Conservation (phyloP, 1,140 invertebrate genomes). For the Limonius californicus region DNA sequence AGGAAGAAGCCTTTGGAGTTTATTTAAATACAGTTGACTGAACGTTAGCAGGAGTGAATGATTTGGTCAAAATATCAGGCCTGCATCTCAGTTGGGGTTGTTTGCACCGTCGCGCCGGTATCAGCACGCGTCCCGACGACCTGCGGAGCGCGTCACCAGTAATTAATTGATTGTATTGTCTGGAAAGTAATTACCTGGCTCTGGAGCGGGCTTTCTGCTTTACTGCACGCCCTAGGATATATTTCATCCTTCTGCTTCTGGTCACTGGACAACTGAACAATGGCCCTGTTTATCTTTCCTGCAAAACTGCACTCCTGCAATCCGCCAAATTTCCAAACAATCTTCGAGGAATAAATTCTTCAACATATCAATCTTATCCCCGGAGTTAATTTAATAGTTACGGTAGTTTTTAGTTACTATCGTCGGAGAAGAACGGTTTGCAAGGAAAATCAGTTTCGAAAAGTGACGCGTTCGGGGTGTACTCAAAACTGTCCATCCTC, state of each 20-base stretch:
- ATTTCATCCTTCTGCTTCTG: slow-evolving; percentile 46
- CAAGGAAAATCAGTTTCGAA: too few species aligned
- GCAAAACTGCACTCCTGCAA: not conserved
- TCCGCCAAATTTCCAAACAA: slow-evolving; percentile 5
- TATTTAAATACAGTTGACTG: too few species aligned
- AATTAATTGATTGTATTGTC: slow-evolving; percentile 48
- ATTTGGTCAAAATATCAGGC: not conserved
- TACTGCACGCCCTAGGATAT: slow-evolving; percentile 35
- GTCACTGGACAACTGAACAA: slow-evolving; percentile 40
- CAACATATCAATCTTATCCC: too few species aligned
- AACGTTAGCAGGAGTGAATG: too few species aligned
- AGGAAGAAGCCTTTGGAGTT: too few species aligned
- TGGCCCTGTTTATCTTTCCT: slow-evolving; percentile 28
- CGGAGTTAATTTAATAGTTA: too few species aligned
- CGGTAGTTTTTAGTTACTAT: too few species aligned
- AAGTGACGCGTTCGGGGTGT: too few species aligned
- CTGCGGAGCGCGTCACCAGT: slow-evolving; percentile 42
- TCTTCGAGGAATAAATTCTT: not conserved
- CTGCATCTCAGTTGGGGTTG: slow-evolving; percentile 1
- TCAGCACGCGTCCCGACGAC: slow-evolving; percentile 39
- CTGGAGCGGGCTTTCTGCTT: slow-evolving; percentile 30
- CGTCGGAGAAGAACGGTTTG: too few species aligned
- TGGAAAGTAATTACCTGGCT: slow-evolving; percentile 47
- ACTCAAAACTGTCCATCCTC: too few species aligned
- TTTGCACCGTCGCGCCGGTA: slow-evolving; percentile 28